phyloP scores from a whole-genome alignment of 1,140 invertebrate species.

The Drosophila saltans region DNA sequence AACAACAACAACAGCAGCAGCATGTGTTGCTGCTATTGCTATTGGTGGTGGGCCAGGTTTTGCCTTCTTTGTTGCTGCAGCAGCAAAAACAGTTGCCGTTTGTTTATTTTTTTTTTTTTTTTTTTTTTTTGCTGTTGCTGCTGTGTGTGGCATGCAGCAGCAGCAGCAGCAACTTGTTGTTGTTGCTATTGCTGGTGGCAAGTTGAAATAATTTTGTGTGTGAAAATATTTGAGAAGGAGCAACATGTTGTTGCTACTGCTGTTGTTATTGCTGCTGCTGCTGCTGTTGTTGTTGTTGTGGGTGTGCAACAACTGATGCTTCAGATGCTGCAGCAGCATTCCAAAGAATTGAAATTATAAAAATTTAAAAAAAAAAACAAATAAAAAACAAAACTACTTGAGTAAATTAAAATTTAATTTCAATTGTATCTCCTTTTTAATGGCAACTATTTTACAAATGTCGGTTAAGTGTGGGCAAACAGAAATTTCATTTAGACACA shows the following conservation, averaged over 20 bases:
- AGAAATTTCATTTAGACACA: constrained; percentile 80
- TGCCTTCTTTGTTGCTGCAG: constrained; percentile 58
- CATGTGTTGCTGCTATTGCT: constrained; percentile 45
- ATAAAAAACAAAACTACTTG: neutral
- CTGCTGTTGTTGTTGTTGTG: neutral
- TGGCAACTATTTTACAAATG: constrained; percentile 39
- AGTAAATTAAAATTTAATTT: constrained; percentile 5
- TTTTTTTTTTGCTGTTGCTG: constrained; percentile 28
- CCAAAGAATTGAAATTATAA: neutral
- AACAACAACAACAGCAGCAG: constrained; percentile 31
- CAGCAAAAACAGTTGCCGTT: constrained; percentile 64
- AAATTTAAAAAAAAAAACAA: neutral
- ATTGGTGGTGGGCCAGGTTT: constrained; percentile 18
- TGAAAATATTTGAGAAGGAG: constrained; percentile 70
- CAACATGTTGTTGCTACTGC: constrained; percentile 1
- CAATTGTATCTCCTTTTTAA: constrained; percentile 36
- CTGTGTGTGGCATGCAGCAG: constrained; percentile 76
- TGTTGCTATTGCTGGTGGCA: constrained; percentile 63
- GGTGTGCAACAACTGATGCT: constrained; percentile 31
- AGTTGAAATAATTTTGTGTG: constrained; percentile 76
- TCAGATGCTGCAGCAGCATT: neutral
- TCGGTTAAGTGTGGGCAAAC: constrained; percentile 65
- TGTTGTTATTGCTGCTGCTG: constrained; percentile 1
- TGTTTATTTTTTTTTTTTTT: constrained; percentile 28
- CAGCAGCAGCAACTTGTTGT: constrained; percentile 52